A percentile compares a stretch with the other conserved stretches of the same genome.
Evolutionary conservation across 2,888 invertebrate species (phyloP).

Genomic region (Epinotia bilunana): DNA sequence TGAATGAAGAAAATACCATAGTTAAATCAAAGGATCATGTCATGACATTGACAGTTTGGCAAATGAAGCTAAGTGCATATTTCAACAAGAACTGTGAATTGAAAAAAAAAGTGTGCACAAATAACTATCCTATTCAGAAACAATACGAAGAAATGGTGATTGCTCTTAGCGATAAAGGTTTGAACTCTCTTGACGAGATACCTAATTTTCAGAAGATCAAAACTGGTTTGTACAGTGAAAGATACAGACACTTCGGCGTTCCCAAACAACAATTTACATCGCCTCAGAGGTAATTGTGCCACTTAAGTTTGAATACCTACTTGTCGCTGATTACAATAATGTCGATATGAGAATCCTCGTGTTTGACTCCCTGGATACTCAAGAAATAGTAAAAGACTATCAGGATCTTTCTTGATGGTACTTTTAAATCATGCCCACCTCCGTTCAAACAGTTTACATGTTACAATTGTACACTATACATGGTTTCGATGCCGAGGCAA

Average conservation of each 20-base stretch:
- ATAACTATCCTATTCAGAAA: conserved; percentile 26
- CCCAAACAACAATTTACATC: conserved; percentile 15
- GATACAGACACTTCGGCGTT: conserved; percentile 13
- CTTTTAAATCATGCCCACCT: too few relatives aligned
- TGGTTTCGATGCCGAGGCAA: too few relatives aligned
- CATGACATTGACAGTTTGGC: conserved; percentile 18
- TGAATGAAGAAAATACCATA: too few relatives aligned
- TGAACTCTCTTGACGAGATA: conserved; percentile 13
- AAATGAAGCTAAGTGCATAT: conserved; percentile 18
- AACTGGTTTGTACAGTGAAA: conserved; percentile 6
- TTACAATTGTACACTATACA: too few relatives aligned
- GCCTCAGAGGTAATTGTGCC: conserved; percentile 20
- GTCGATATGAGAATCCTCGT: conserved; percentile 17
- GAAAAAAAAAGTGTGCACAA: conserved; percentile 22
- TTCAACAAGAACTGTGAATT: conserved; percentile 5
- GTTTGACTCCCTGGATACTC: conserved; percentile 5
- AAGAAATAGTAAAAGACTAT: too few relatives aligned
- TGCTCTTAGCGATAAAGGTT: conserved; percentile 13
- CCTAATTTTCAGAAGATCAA: conserved; percentile 20
- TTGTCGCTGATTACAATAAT: conserved; percentile 14
- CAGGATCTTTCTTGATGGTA: too few relatives aligned
- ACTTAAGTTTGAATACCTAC: conserved; percentile 9
- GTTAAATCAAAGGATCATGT: too few relatives aligned
- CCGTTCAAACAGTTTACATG: too few relatives aligned
- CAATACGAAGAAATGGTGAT: conserved; percentile 20